phyloP scores from a whole-genome alignment of 2,113 vertebrate genomes.

The Sus scrofa region T2T-Sscrofa CM000813.6:131928001-131928500 shows the following conservation, averaged over 20 bases:
- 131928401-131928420: background rate
- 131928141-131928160: background rate
- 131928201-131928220: background rate
- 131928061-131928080: background rate
- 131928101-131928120: background rate
- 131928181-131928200: background rate
- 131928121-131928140: background rate
- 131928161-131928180: background rate
- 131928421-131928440: background rate
- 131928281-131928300: background rate
- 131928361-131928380: slow-evolving; percentile 11
- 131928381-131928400: background rate
- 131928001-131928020: background rate
- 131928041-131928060: background rate
- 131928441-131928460: background rate
- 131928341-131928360: background rate
- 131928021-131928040: background rate
- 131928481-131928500: background rate
- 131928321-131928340: background rate
- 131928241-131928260: background rate
- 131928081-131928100: background rate
- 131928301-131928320: background rate
- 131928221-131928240: background rate
- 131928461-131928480: background rate
- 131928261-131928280: background rate